Evolutionary conservation across 2,113 vertebrate genomes (phyloP).

Genomic region (Apus apus): DNA sequence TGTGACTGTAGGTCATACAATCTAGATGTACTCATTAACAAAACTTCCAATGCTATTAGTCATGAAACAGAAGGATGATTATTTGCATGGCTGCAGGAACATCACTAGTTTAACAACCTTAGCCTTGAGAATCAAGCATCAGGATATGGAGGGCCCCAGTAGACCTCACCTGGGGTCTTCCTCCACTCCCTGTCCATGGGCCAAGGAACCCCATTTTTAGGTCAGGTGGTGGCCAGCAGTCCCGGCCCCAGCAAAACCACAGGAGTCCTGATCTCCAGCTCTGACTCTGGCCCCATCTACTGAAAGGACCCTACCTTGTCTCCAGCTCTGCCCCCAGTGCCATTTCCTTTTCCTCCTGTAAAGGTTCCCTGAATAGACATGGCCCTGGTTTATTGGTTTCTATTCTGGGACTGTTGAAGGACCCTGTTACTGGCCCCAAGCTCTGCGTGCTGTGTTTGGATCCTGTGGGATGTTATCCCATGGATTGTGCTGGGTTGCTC

Average conservation of each 20-base stretch:
- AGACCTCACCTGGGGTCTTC: neutral
- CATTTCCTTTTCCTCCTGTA: neutral
- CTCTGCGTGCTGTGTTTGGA: neutral
- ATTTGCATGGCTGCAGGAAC: neutral
- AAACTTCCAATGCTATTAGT: neutral
- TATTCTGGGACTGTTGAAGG: no score
- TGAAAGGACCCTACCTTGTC: neutral
- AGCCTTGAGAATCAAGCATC: neutral
- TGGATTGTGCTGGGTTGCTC: neutral
- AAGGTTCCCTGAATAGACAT: neutral
- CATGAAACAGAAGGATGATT: neutral
- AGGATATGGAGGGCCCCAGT: neutral
- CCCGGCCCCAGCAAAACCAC: no score
- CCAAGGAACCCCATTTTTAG: neutral
- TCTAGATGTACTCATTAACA: neutral
- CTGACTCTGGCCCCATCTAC: neutral
- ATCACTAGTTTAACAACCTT: neutral
- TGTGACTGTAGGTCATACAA: neutral
- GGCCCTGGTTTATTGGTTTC: neutral
- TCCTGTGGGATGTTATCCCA: neutral
- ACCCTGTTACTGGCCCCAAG: neutral
- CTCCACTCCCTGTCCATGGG: neutral
- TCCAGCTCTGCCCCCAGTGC: neutral
- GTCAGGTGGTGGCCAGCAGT: neutral
- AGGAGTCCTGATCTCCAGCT: accelerated